phyloP scores from a whole-genome alignment of 2,797 vertebrate species.

The Megaceryle alcyon region DNA sequence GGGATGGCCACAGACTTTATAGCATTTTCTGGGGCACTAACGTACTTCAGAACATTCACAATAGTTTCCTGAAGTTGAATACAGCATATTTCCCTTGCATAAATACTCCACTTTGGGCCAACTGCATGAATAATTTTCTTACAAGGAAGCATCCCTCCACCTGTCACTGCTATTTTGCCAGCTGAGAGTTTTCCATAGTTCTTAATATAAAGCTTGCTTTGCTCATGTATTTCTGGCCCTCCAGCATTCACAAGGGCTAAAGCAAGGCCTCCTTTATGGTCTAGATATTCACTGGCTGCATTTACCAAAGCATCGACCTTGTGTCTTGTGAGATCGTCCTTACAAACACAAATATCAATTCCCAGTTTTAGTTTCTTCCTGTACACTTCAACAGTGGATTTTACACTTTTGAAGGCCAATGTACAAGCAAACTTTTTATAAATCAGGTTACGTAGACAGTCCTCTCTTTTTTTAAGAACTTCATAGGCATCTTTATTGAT shows the following conservation, averaged over 20 bases:
- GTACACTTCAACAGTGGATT: constrained; percentile 56
- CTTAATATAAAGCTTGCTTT: constrained; percentile 31
- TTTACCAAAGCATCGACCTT: constrained; percentile 86
- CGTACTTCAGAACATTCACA: constrained; percentile 50
- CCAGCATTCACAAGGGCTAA: constrained; percentile 78
- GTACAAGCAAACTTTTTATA: constrained; percentile 81
- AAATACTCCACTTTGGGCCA: constrained; percentile 68
- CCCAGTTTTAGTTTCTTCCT: constrained; percentile 20
- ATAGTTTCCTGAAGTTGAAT: constrained; percentile 27
- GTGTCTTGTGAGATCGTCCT: constrained; percentile 85
- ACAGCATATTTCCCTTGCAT: background rate
- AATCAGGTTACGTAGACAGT: constrained; percentile 70
- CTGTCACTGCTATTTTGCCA: constrained; percentile 64
- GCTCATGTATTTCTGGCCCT: constrained; percentile 77
- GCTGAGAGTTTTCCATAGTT: background rate
- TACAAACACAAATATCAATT: constrained; percentile 84
- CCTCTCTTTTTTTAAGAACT: constrained; percentile 63
- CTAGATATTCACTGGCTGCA: constrained; percentile 82
- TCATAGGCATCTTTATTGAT: constrained; percentile 44
- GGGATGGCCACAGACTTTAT: constrained; percentile 87
- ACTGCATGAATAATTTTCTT: constrained; percentile 87
- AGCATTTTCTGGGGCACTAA: rapidly evolving
- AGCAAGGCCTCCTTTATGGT: constrained; percentile 84
- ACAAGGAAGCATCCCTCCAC: constrained; percentile 80
- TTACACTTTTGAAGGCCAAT: background rate